Evolutionary conservation across 1,140 invertebrate species (phyloP).

Genomic region (Ceratina japonica): DNA sequence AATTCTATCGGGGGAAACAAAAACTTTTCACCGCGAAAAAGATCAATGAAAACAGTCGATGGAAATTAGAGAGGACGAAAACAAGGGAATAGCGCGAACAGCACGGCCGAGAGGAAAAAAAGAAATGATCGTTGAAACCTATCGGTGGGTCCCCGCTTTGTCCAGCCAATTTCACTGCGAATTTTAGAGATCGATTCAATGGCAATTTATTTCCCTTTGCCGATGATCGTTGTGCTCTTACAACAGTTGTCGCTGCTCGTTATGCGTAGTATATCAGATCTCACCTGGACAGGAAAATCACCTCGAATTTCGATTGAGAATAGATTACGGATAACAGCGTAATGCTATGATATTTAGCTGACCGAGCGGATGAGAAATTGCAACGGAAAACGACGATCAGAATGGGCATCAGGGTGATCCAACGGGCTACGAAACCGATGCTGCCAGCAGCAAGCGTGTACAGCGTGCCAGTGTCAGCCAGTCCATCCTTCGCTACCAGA

Average conservation of each 20-base stretch:
- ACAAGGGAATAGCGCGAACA: background rate
- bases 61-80: background rate
- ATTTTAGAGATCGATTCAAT: background rate
- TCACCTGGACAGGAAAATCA: too few species aligned
- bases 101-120: background rate
- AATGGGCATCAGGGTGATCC: conserved; percentile 90
- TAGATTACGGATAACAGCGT: background rate
- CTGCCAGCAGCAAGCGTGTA: conserved; percentile 72
- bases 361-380: conserved; percentile 87
- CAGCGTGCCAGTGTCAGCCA: conserved; percentile 63
- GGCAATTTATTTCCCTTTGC: too few species aligned
- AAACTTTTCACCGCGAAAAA: background rate
- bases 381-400: conserved; percentile 87
- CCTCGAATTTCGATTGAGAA: too few species aligned
- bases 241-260: too few species aligned
- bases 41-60: background rate
- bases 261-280: too few species aligned
- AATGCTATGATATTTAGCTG: conserved; percentile 80
- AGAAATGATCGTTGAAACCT: background rate
- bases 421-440: conserved; percentile 79
- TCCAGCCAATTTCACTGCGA: background rate
- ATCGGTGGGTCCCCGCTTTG: background rate
- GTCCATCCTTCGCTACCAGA: conserved; percentile 26
- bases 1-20: background rate
- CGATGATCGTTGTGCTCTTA: too few species aligned